Evolutionary conservation across 2,888 invertebrate species (phyloP).

Genomic region (Limenitis camilla): DNA sequence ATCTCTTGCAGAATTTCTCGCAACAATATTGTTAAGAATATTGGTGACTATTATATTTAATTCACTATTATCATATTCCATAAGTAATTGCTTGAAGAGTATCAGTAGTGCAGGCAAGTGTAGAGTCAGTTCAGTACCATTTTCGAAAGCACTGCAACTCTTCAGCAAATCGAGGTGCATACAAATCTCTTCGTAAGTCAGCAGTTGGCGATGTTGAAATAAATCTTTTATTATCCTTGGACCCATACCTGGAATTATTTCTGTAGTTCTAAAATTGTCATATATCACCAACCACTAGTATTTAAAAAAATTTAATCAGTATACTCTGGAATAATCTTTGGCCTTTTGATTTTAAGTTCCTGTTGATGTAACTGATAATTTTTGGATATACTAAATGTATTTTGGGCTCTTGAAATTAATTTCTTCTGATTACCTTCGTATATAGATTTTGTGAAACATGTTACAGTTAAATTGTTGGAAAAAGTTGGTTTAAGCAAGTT

Average conservation of each 20-base stretch:
- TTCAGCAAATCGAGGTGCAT: conserved; percentile 46
- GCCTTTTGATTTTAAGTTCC: conserved; percentile 26
- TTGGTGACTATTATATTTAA: conserved; percentile 44
- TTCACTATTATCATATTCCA: too few relatives aligned
- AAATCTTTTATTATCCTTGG: conserved; percentile 42
- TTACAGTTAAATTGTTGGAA: conserved; percentile 33
- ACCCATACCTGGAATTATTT: conserved; percentile 50
- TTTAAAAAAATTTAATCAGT: too few relatives aligned
- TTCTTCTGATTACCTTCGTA: conserved; percentile 39
- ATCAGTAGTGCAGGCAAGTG: conserved; percentile 39
- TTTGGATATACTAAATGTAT: conserved; percentile 23
- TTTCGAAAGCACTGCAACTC: conserved; percentile 38
- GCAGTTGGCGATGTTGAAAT: conserved; percentile 40
- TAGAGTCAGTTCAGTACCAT: conserved; percentile 36
- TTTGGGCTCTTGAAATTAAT: conserved; percentile 33
- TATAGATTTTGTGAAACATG: conserved; percentile 42
- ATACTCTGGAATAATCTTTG: conserved; percentile 37
- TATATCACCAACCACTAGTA: too few relatives aligned
- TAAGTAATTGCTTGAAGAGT: conserved; percentile 48
- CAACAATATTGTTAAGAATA: conserved; percentile 49
- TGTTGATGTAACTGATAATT: conserved; percentile 15
- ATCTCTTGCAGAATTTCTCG: conserved; percentile 33
- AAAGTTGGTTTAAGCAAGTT: conserved; percentile 42
- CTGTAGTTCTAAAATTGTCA: too few relatives aligned
- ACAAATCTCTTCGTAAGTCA: conserved; percentile 52